Percentiles rank a stretch among this genome's conserved stretches.
These are phyloP conservation scores for Clitarchus hookeri DNA, from an alignment of 2,888 invertebrate genomes.

Conservation along the genomic window DNA sequence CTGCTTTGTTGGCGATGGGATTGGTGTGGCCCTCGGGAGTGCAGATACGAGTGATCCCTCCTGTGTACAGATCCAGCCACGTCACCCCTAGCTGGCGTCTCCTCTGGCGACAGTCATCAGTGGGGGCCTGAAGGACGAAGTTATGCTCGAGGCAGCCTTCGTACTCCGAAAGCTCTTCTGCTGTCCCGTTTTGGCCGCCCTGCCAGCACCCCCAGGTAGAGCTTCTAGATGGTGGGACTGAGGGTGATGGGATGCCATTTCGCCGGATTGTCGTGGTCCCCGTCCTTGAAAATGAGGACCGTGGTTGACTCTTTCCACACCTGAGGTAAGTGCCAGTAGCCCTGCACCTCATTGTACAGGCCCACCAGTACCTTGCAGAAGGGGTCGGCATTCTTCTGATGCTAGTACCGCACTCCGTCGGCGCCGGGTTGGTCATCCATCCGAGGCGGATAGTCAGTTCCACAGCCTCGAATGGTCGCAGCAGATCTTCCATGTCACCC, in stretches of 20 bases:
- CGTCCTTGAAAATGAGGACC: slow-evolving; percentile 41
- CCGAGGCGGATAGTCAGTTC: neutral
- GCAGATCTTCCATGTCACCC: neutral
- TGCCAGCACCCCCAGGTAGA: slow-evolving; percentile 38
- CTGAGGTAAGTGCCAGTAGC: no score
- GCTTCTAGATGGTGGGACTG: no score
- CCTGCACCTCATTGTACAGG: no score
- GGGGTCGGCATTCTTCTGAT: no score
- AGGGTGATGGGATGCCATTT: slow-evolving; percentile 12
- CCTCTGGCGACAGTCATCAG: slow-evolving; percentile 43
- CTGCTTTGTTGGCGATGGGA: no score
- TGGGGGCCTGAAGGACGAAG: slow-evolving; percentile 48
- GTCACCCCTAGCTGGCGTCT: slow-evolving; percentile 28
- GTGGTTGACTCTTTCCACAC: slow-evolving; percentile 41
- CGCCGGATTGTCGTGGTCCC: slow-evolving; percentile 27
- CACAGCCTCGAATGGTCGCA: no score
- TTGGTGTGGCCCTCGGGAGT: no score
- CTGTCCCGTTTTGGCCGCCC: slow-evolving; percentile 33
- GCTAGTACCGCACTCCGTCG: no score
- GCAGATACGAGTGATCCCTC: no score
- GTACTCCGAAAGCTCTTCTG: slow-evolving; percentile 51
- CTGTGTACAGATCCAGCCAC: slow-evolving; percentile 42
- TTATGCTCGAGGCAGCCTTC: slow-evolving; percentile 52
- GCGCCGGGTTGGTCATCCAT: slow-evolving; percentile 37
- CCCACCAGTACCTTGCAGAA: no score